Evolutionary conservation across 2,888 invertebrate genomes (phyloP).

Genomic region (Anthrax anthrax): DNA sequence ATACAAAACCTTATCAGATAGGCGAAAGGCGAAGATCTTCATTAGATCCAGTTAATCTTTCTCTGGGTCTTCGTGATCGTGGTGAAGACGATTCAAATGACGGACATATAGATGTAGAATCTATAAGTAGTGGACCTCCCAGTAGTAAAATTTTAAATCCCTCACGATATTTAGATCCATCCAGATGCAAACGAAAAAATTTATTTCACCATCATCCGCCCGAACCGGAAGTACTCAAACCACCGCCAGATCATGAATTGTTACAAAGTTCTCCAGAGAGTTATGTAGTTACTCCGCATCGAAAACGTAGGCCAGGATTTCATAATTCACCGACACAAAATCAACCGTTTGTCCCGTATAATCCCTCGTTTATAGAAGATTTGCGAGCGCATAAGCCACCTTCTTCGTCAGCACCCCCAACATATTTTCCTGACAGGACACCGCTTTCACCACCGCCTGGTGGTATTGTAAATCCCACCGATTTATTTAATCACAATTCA

Average conservation of each 20-base stretch:
- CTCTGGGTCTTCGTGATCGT: constrained; percentile 43
- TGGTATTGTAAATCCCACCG: constrained; percentile 22
- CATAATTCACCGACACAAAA: constrained; percentile 79
- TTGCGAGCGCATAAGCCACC: constrained; percentile 48
- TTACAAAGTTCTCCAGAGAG: constrained; percentile 65
- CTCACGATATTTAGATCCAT: constrained; percentile 34
- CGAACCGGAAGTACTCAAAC: constrained; percentile 44
- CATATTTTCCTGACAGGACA: constrained; percentile 26
- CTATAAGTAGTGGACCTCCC: constrained; percentile 34
- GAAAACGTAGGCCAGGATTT: constrained; percentile 74
- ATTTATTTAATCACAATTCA: constrained; percentile 20
- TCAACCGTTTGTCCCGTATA: constrained; percentile 73
- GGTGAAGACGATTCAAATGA: constrained; percentile 44
- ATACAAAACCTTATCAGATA: constrained; percentile 21
- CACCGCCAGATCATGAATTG: constrained; percentile 52
- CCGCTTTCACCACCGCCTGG: constrained; percentile 25
- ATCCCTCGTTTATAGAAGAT: constrained; percentile 60
- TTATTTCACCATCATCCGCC: constrained; percentile 50
- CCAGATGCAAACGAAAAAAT: constrained; percentile 40
- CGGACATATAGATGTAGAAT: constrained; percentile 41
- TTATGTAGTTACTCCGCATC: constrained; percentile 75
- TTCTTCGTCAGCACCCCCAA: constrained; percentile 63
- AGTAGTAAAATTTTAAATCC: constrained; percentile 21
- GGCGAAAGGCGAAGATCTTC: constrained; percentile 54
- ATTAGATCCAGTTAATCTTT: constrained; percentile 71